Base-by-base conservation (phyloP, 2,113 vertebrate genomes). In the Bubo blakistoni region DNA sequence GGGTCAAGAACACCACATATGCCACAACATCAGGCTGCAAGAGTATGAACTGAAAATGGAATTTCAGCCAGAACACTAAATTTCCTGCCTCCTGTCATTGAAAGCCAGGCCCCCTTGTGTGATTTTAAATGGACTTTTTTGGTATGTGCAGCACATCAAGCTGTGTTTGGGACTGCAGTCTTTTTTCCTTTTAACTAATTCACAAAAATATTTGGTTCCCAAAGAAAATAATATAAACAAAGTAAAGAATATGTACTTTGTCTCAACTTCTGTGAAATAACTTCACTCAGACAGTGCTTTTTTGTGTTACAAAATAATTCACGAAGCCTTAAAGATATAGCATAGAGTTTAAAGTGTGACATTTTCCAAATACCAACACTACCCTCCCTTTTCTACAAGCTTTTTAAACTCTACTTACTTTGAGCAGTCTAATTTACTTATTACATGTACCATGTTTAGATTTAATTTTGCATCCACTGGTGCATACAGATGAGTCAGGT, bases 41-140 rank as follows among this genome's bases (percentile, higher is more conserved):
- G 22, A 87, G 11, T 34, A 91, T 88, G 86, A 91, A 88, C 70
- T 80, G 42, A 29, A 80, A 89, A 91, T 86, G 81, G 88, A 96
- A 92, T 95, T 97, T 95, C 95, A 97, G 77, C 32, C 78, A 85
- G 73, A 94, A 87, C 54, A 72, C 66, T 93, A 51, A 70, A 95
- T 92, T 96, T 93, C 94, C 91, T 95, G 91, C 90, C 84, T 94
- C 72, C 46, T 94, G 84, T 47, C 86, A 96, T 1, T 57, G 88
- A 90, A 93, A 91, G 38, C 49, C 46, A 51, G 89, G 55, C 86
- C 73, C 84, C 92, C 89, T 95, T 58, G 81, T 74, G 94, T 71
- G 92, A 94, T 71, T 92, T 91, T 85, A 96, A 97, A 96, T 90
- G 32, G 94, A 87, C 29, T 95, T 92, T 76, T 85, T 82, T 59